Base-by-base conservation (phyloP, 2,797 vertebrate species). In the Platalea minor region DNA sequence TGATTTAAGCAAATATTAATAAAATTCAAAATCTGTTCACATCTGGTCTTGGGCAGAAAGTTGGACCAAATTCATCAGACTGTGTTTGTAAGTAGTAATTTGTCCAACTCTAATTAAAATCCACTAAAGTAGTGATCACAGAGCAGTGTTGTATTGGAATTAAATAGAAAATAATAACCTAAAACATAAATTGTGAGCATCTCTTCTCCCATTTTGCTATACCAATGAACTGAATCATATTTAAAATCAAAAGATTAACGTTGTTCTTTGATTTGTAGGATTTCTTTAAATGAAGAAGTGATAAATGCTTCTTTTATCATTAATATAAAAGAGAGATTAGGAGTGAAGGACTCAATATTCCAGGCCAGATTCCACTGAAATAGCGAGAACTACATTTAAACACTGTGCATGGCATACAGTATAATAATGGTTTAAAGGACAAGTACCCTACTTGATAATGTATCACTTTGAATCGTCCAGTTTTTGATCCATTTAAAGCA, bases 1-100 rank as follows among this genome's bases (percentile, higher is more conserved):
- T 63, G 67, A 84, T 91, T 86, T 94, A 90, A 90, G 60, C 67
- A 93, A 95, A 89, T 91, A 82, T 85, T 82, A 92, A 94, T 91
- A 87, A 95, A 93, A 93, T 79, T 73, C 48, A 89, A 85, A 95
- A 82, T 93, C 39, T 74, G 46, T 67, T 96, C 74, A 31, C 73
- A 90, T 95, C 73, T 91, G 79, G 54, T 86, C n/a, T 70, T 88
- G 35, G 29, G 57, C 37, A 90, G 85, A 93, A 91, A 91, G 73
- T 81, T 96, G 88, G 81, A 93, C 73, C 79, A 81, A 79, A 88
- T 93, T 93, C 59, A 93, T 90, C 43, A n/a, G 14, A 51, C 31
- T 60, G 20, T 59, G 29, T 87, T 83, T 81, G 26, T 53, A 64
- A 79, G n/a, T 39, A 80, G 51, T 77, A 76, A 87, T 89, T 74